These are phyloP conservation scores for Ptychadena robeensis DNA, from an alignment of 2,797 vertebrate species.

Conservation along the genomic window DNA sequence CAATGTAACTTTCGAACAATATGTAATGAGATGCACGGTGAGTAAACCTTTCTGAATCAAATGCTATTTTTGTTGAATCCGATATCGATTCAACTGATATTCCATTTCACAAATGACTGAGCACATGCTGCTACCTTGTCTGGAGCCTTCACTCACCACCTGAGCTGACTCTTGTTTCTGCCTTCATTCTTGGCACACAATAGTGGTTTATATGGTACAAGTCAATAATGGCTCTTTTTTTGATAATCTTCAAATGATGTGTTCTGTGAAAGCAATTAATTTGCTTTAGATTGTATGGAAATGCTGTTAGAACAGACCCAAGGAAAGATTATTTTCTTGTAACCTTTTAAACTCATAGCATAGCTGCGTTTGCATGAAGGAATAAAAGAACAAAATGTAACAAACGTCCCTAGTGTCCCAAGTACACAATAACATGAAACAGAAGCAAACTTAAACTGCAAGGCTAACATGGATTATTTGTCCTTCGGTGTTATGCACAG, in stretches of 20 bases:
- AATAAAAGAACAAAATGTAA: slow-evolving; percentile 3
- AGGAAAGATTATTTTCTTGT: background rate
- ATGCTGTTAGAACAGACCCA: slow-evolving; percentile 1
- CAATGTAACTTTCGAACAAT: too few relatives aligned
- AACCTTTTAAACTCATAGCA: slow-evolving; percentile 15
- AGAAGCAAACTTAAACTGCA: background rate
- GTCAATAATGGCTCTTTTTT: slow-evolving; percentile 5
- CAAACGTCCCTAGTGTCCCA: background rate
- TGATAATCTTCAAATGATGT: slow-evolving; percentile 26
- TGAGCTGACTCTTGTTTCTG: background rate
- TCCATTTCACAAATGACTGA: slow-evolving; percentile 13
- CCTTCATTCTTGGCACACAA: background rate
- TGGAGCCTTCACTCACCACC: slow-evolving; percentile 1
- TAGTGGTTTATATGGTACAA: background rate
- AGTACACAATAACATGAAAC: background rate
- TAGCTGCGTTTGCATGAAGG: background rate
- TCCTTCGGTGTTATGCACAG: slow-evolving; percentile 4
- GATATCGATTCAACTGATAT: background rate
- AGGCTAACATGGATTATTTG: slow-evolving; percentile 17
- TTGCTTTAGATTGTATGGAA: slow-evolving; percentile 15
- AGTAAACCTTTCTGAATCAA: background rate
- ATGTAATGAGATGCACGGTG: background rate
- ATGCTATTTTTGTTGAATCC: background rate
- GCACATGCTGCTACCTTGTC: background rate
- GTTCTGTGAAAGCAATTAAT: background rate